A percentile compares a stretch with the other conserved stretches of the same genome.
phyloP scores from a whole-genome alignment of 2,797 vertebrate species.

The Nyctalus aviator region DNA sequence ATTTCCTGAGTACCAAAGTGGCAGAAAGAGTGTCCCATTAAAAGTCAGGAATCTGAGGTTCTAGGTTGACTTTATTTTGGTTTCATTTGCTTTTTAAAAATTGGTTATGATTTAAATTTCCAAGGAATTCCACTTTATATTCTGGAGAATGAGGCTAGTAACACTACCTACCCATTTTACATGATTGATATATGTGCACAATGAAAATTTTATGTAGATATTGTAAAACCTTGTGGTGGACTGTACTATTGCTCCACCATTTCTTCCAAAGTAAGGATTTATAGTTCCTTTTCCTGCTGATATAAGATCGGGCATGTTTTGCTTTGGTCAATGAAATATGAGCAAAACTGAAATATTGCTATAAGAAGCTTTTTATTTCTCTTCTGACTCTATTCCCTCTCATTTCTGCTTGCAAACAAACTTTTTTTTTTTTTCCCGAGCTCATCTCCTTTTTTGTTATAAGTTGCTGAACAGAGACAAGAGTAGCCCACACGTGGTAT shows the following conservation, averaged over 20 bases:
- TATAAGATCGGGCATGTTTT: background rate
- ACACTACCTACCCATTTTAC: background rate
- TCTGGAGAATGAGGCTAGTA: background rate
- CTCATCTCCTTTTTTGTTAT: background rate
- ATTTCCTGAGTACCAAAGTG: background rate
- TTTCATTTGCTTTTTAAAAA: background rate
- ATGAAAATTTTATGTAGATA: slow-evolving; percentile 16
- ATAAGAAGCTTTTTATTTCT: slow-evolving; percentile 7
- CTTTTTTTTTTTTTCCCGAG: background rate
- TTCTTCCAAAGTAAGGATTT: slow-evolving; percentile 4
- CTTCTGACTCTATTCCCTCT: background rate
- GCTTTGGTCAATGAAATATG: slow-evolving; percentile 19
- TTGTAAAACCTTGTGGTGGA: background rate
- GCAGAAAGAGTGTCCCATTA: background rate
- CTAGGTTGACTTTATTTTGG: background rate
- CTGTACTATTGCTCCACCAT: background rate
- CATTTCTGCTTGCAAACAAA: slow-evolving; percentile 39
- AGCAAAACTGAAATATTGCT: background rate
- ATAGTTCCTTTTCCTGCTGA: background rate
- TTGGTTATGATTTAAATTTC: slow-evolving; percentile 27
- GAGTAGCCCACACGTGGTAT: background rate
- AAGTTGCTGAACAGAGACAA: slow-evolving; percentile 28
- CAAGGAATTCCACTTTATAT: background rate
- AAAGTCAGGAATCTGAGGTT: background rate
- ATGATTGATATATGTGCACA: background rate